Evolutionary conservation across 2,888 invertebrate species (phyloP), one percentile per base, ranked within the genome.

Genomic region (Polymixis lichenea): DNA sequence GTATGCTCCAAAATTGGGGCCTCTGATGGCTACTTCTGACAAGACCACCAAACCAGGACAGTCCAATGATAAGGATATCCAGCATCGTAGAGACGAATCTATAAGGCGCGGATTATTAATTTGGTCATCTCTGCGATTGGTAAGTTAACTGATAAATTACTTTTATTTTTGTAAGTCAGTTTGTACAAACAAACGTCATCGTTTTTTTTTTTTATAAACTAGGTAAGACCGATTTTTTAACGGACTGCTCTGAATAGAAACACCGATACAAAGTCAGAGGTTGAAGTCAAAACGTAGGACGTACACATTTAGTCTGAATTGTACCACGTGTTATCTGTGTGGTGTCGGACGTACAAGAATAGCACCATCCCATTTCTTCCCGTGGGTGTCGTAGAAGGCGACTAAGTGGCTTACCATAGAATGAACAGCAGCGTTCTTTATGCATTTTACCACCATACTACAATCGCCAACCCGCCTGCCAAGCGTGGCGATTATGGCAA

Each of bases 51-150:
- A 38, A 22, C 17, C 22, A 38, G 19, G 17, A 25, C 73, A n/a
- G 25, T 56, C 49, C 25, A 22, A 13, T 38, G 38, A 17, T 17
- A 49, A 22, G 22, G 28, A 2, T 22, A n/a, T 8, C 17, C n/a
- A 32, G 19, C 2, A 9, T 13, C n/a, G 2, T 3, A 22, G 28
- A 51, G 49, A 51, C 51, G 66, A 32, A 32, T 22, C 0, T 32
- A 0, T 77, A 2, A 61, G 77, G 28, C n/a, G 49, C 11, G 43
- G 79, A 11, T 43, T 77, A 19, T 43, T 77, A 32, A 0, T 71
- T 4, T 77, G 77, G 77, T 71, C 46, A 11, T 53, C 19, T 28
- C 13, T 71, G 19, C 53, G 79, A 70, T 55, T 77, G 71, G 77
- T 78, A 70, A 77, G 79, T 58, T 58, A 58, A 28, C 25, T 56